A percentile compares a stretch with the other conserved stretches of the same genome.
phyloP scores from a whole-genome alignment of 2,888 invertebrate species.

The Zygothrica quintamaculata region DNA sequence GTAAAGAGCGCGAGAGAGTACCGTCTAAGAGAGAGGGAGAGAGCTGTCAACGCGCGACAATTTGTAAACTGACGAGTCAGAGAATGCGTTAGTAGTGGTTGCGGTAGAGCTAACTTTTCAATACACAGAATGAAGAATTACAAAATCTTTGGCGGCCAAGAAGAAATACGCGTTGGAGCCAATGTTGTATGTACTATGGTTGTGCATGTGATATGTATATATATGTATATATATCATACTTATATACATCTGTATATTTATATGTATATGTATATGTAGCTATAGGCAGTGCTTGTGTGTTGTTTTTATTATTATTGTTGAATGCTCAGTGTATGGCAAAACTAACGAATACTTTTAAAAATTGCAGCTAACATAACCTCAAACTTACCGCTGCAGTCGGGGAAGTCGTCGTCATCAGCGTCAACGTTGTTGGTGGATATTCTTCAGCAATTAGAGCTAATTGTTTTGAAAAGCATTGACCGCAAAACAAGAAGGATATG shows the following conservation, averaged over 20 bases:
- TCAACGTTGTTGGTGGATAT: conserved; percentile 72
- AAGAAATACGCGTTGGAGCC: conserved; percentile 33
- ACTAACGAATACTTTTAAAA: conserved; percentile 59
- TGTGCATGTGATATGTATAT: conserved; percentile 14
- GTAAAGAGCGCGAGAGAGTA: conserved; percentile 59
- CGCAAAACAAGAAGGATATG: conserved; percentile 67
- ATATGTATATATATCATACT: background rate
- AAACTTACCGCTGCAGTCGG: conserved; percentile 83
- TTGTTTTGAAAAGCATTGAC: conserved; percentile 61
- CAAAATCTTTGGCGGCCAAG: conserved; percentile 60
- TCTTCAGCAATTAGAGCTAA: conserved; percentile 63
- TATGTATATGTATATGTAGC: too few species aligned
- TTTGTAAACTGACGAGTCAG: conserved; percentile 68
- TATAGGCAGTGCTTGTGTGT: too few species aligned
- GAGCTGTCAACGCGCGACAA: conserved; percentile 67
- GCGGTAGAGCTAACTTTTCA: conserved; percentile 66
- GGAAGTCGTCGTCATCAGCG: conserved; percentile 75
- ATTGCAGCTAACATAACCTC: conserved; percentile 80
- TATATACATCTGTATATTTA: too few species aligned
- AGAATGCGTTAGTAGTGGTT: conserved; percentile 46
- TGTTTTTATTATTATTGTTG: conserved; percentile 7
- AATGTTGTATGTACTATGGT: conserved; percentile 27
- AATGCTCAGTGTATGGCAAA: conserved; percentile 16
- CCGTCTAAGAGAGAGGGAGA: conserved; percentile 27
- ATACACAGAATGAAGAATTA: conserved; percentile 62